phyloP scores from a whole-genome alignment of 2,888 invertebrate genomes.

The Lydus trimaculatus region DNA sequence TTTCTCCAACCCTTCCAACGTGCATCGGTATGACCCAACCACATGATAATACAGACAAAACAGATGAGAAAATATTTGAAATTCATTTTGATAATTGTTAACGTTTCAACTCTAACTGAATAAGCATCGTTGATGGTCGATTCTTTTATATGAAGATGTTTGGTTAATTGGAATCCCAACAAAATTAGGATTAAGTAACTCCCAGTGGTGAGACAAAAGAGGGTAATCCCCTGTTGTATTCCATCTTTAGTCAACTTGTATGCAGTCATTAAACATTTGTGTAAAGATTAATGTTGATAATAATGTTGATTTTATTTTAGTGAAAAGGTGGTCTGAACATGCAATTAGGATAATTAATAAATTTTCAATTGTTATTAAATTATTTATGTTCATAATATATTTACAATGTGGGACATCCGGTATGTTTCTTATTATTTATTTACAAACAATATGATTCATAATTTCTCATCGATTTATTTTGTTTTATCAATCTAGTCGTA shows the following conservation, averaged over 20 bases:
- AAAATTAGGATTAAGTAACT: neutral
- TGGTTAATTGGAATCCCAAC: neutral
- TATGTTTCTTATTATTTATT: neutral
- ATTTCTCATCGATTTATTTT: neutral
- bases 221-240: neutral
- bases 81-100: slow-evolving; percentile 14
- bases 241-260: neutral
- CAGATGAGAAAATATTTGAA: neutral
- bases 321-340: too few relatives aligned
- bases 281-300: neutral
- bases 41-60: neutral
- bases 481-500: neutral
- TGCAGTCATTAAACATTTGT: neutral
- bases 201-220: neutral
- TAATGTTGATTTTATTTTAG: neutral
- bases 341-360: neutral
- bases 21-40: slow-evolving; percentile 35
- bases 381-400: neutral
- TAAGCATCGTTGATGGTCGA: neutral
- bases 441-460: neutral
- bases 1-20: slow-evolving; percentile 46
- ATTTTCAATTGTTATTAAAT: neutral
- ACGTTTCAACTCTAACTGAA: neutral
- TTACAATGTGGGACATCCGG: neutral
- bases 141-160: neutral